Base-by-base conservation (phyloP, 2,797 vertebrate species). In the Rhodeus uyekii region DNA sequence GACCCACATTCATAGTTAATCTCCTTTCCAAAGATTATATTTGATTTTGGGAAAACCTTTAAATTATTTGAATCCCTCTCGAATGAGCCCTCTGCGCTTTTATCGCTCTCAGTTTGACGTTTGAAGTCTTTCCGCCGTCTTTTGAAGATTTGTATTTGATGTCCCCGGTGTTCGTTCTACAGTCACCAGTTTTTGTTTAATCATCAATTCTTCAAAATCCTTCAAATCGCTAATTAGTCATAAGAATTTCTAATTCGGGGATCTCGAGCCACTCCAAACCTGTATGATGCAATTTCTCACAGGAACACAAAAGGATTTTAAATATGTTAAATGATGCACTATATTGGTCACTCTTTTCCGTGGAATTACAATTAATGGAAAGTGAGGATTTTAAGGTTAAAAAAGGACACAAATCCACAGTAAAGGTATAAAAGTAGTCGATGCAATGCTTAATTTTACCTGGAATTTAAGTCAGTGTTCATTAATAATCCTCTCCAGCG, bases 1-100 rank as follows among this genome's bases (percentile, higher is more conserved):
- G 50, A 67, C 69, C 77, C 83, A 80, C 77, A 80, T 79, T 80
- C 42, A 68, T 29, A 16, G 24, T 75, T 67, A 67, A 84, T 75
- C 69, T 58, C 50, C 39, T 67, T 69, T 68, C 10, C 55, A 80
- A 76, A 19, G 78, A 58, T 69, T 75, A 80, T 69, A 76, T 80
- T 42, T 75, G 22, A 80, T 46, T 58, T 69, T 39, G 16, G 24
- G 42, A 74, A 74, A 60, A 39, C 24, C 55, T 55, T 74, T 39
- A 65, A 55, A 42, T 81, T 2, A 29, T 65, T 39, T n/a, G 69
- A 74, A 53, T 18, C 55, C 32, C 14, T 53, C 44, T 63, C 0
- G 22, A 61, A 12, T 3, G 14, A 74, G 16, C 39, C 39, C 42
- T 24, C 46, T 29, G 60, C 36, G 58, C 18, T 48, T 34, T 44